Base-by-base conservation (phyloP, 35 echinoderm and acorn worm genomes). In the Diadema setosum region DNA sequence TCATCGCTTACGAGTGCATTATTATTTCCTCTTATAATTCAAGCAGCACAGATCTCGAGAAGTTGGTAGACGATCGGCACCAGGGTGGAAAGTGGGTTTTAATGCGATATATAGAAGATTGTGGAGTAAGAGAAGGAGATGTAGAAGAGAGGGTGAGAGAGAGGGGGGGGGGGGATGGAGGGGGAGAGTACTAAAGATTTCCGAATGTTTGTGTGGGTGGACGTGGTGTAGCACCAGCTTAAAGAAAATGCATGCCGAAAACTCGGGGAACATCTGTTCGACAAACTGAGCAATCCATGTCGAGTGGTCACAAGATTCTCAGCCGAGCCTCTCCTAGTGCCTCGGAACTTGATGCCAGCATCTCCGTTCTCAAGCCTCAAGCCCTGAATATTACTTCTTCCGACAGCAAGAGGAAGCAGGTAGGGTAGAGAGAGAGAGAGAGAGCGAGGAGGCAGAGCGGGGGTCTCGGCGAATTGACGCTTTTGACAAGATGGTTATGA, bases 11-110 rank as follows among this genome's bases (percentile, higher is more conserved):
- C 73, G 21, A 78, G 73, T 78, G 37, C 73, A 78, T 78, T 78
- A 78, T 78, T 78, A 78, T 78, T 78, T 78, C 73, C 73, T 78
- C 40, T 78, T 44, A 78, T 78, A 78, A 78, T 44, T 78, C 73
- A 25, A 39, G 73, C 73, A 36, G 33, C 30, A 78, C 7, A 44
- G 23, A 43, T 78, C 37, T 9, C 44, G 29, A 5, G 44, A 78
- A 44, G 35, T n/a, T 44, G 73, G 21, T 21, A 78, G 73, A 78
- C 9, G 35, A 18, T 7, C 40, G 73, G 73, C 73, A 15, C 73
- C 73, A 9, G 73, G 14, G 9, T 5, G 12, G 39, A 21, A 78
- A 78, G 73, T 44, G 40, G 40, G 39, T 41, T 78, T 41, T 34
- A 34, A 26, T 25, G 63, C 27, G 63, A 67, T 67, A 27, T 15